Evolutionary conservation across 2,797 vertebrate species (phyloP), one percentile per base, ranked within the genome.

Genomic region (Cuniculus paca): DNA sequence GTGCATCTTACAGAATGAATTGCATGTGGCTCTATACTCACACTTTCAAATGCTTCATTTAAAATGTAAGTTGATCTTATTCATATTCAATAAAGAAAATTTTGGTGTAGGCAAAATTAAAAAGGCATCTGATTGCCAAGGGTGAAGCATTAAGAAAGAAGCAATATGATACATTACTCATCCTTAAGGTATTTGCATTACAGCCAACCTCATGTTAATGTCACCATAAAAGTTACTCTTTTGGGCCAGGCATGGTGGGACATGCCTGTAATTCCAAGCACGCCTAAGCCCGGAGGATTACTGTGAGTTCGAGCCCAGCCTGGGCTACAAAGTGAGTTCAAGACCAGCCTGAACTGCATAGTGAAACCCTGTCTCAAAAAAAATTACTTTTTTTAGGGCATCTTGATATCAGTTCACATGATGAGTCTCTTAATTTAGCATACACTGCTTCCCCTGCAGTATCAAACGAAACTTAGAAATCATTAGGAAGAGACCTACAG

Each of bases 391-490:
- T 83, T 92, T 20, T 6, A 78, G 50, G n/a, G 36, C 22, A 87
- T 79, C n/a, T 95, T 88, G 87, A 48, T 90, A 54, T 65, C n/a
- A 68, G 8, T 85, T 96, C 84, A 88, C 42, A 88, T 80, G 65
- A n/a, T 92, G 68, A 96, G 5, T 10, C 74, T 93, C 50, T 95
- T 94, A 82, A 70, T 85, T 96, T 95, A 84, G 13, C 12, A 72
- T 61, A 58, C 92, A 92, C 79, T 88, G 17, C 61, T 90, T 95
- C 58, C 75, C 28, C 56, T 80, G 58, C 19, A 72, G 19, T 82
- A 94, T 65, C 39, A 94, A 28, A 52, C 50, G 93, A 97, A 95
- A 83, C 63, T 87, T 95, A 83, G n/a, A 94, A 91, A 75, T 24
- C 56, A 88, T 31, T 42, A 90, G 58, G 84, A 93, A 72, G 17